Conservation (phyloP, 2,113 vertebrate species). For the Rhizomys pruinosus region DNA sequence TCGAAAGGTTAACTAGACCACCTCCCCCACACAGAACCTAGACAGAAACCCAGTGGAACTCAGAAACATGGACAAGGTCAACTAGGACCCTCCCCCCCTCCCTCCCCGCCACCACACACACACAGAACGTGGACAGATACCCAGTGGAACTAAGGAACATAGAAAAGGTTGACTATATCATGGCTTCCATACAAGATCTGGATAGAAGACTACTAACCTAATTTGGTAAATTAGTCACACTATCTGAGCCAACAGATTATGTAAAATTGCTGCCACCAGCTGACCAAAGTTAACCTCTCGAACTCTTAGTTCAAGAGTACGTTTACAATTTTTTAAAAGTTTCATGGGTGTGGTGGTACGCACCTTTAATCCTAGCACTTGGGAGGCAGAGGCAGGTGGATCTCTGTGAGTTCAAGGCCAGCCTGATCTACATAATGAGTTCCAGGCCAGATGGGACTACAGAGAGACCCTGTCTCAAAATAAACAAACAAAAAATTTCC, state of each 20-base stretch:
- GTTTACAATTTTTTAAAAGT: neutral
- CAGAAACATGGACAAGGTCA: neutral
- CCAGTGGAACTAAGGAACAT: neutral
- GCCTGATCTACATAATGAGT: too few relatives aligned
- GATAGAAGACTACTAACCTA: neutral
- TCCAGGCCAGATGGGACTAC: too few relatives aligned
- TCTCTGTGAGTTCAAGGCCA: too few relatives aligned
- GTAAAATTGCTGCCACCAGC: neutral
- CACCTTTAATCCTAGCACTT: too few relatives aligned
- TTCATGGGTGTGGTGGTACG: too few relatives aligned
- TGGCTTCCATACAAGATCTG: neutral
- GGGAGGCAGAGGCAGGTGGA: too few relatives aligned
- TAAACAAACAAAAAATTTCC: neutral
- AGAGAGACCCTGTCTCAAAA: too few relatives aligned
- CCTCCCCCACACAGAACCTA: neutral
- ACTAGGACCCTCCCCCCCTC: neutral
- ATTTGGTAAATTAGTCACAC: neutral
- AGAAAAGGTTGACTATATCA: neutral
- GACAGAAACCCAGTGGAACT: neutral
- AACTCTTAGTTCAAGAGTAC: neutral
- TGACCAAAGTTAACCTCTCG: neutral
- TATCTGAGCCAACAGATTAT: neutral
- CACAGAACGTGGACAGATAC: conserved; percentile 2
- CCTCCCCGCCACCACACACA: too few relatives aligned
- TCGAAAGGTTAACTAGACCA: neutral